Base-by-base conservation (phyloP, 1,140 invertebrate genomes). In the Aphaenogaster rudis region DNA sequence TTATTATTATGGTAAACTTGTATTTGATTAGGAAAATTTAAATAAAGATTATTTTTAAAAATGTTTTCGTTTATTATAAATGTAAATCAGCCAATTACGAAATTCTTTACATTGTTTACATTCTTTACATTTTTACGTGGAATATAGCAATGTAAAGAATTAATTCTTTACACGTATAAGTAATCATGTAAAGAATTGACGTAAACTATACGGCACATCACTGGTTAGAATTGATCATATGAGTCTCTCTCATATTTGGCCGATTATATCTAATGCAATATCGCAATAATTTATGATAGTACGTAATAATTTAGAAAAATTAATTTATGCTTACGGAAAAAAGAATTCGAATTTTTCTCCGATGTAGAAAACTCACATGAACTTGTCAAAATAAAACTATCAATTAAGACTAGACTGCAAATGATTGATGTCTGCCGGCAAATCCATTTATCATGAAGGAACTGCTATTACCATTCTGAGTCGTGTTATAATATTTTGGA, bases 401-500 rank as follows among this genome's bases (percentile, higher is more conserved):
- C 36, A 92, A 92, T 88, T 90, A 45, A 86, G 88, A 92, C 93
- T 95, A 94, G 88, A 94, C 80, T 15, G 90, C 88, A 61, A 91
- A 91, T 57, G 90, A 82, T 88, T 90, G 92, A 67, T 94, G 87
- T 61, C 91, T 91, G 42, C 69, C 90, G 3, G 77, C 50, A 91
- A 92, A 94, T 45, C 94, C 94, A 79, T 95, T 95, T 6, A 90
- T 33, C 77, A 92, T 88, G 48, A 93, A 93, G 77, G 88, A 92
- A 61, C 52, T 87, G 69, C 57, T 92, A 33, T 88, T 85, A 11
- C 92, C 93, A 52, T 94, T 95, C 13, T 94, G 92, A 88, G 91
- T 93, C 0, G 77, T 80, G 2, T 91, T 90, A n/a, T 95, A 90
- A 89, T 95, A 94, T 17, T 95, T 95, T 0, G 97, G 97, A 69